phyloP scores from a whole-genome alignment of 2,888 invertebrate genomes.

The Resseliella maxima region DNA sequence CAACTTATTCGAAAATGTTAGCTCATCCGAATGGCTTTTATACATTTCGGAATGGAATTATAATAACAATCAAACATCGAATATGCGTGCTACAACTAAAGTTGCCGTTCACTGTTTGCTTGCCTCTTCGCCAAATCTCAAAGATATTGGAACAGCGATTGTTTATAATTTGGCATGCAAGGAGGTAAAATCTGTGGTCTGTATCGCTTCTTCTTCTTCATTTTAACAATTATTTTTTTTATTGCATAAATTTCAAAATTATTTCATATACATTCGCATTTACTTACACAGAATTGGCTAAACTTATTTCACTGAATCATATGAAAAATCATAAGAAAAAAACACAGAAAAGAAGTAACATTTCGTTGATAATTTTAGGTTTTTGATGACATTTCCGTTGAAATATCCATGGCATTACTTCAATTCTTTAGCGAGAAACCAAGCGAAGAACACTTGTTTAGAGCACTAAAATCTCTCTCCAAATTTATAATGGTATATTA shows the following conservation, averaged over 20 bases:
- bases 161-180: slow-evolving; percentile 92
- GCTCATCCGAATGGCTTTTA: slow-evolving; percentile 91
- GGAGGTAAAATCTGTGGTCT: slow-evolving; percentile 97
- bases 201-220: slow-evolving; percentile 73
- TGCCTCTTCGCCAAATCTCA: slow-evolving; percentile 76
- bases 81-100: slow-evolving; percentile 91
- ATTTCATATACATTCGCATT: neutral
- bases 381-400: slow-evolving; percentile 93
- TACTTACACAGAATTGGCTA: neutral
- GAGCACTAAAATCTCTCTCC: slow-evolving; percentile 82
- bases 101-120: slow-evolving; percentile 88
- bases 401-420: slow-evolving; percentile 89
- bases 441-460: slow-evolving; percentile 81
- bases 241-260: neutral
- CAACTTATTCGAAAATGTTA: slow-evolving; percentile 89
- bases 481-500: slow-evolving; percentile 67
- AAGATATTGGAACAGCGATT: slow-evolving; percentile 86
- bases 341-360: neutral
- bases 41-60: slow-evolving; percentile 94
- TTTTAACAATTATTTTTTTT: slow-evolving; percentile 56
- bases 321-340: neutral
- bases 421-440: slow-evolving; percentile 88
- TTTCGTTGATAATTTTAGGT: slow-evolving; percentile 71
- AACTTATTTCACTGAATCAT: neutral
- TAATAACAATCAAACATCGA: slow-evolving; percentile 81